Base-by-base conservation (phyloP, 2,888 invertebrate species). In the Stictocephala bisonia region DNA sequence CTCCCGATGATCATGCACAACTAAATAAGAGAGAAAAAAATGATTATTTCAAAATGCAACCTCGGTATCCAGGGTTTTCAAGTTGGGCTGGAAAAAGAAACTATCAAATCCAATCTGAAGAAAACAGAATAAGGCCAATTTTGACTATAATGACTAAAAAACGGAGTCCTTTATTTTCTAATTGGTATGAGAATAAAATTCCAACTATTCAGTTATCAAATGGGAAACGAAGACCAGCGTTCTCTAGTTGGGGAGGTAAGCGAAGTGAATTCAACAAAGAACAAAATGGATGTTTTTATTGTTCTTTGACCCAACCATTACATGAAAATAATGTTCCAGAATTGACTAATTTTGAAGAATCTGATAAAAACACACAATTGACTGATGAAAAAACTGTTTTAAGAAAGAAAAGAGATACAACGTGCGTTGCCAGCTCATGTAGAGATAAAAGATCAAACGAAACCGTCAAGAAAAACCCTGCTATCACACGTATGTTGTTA, bases 231-330 rank as follows among this genome's bases (percentile, higher is more conserved):
- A 76, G 75, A 41, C 79, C 78, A 15, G 77, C 78, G 40, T 80
- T 80, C 48, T 78, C 78, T 13, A 79, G 79, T 26, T 80, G 80
- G 80, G 80, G 79, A 40, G 80, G 80, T 4, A 80, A 80, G 75
- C 60, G 80, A 74, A 71, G 64, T 68, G 72, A 69, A 50, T 20
- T 44, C 3, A 71, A 71, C 18, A 71, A 64, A 41, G 48, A 56
- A 35, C 22, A 15, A 7, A 1, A 31, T 24, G n/a, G n/a, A n/a
- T n/a, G n/a, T n/a, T n/a, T n/a, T n/a, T n/a, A n/a, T n/a, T n/a
- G n/a, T n/a, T n/a, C n/a, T n/a, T n/a, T n/a, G n/a, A 72, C 71
- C 26, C 69, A 41, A 9, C 50, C 70, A 13, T 48, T 50, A 27
- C 71, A 75, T 44, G 73, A 71, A 56, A 68, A 68, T 20, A 73